Evolutionary conservation across 92 coral and sea anemone genomes (phyloP).

Genomic region (Palythoa caribaeorum): DNA sequence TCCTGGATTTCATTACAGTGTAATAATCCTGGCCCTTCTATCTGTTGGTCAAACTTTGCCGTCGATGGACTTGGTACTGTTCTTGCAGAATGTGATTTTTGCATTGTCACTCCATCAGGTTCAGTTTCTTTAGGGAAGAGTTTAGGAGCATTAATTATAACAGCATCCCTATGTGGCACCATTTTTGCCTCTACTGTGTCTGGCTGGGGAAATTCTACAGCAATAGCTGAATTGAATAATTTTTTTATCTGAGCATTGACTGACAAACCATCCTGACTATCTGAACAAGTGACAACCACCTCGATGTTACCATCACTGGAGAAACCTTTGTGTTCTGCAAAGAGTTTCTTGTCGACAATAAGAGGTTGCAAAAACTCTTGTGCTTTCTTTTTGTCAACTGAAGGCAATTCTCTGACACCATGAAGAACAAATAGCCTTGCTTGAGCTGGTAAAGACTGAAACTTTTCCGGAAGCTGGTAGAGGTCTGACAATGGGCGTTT

Average conservation of each 20-base stretch:
- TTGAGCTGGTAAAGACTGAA: conserved; percentile 47
- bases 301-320: conserved; percentile 24
- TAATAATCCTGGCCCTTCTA: not conserved
- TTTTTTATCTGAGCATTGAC: conserved; percentile 5
- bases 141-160: not conserved
- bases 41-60: not conserved
- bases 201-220: not conserved
- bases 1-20: not conserved
- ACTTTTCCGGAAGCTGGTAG: conserved; percentile 46
- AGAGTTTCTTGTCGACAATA: conserved; percentile 20
- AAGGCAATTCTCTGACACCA: conserved; percentile 3
- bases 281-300: conserved; percentile 22
- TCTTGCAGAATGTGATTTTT: not conserved
- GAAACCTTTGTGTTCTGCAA: conserved; percentile 25
- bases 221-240: not conserved
- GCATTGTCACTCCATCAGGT: not conserved
- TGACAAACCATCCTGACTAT: not conserved
- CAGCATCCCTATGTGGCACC: not conserved
- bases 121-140: not conserved
- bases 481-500: conserved; percentile 27
- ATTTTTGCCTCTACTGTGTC: not conserved
- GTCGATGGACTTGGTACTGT: not conserved
- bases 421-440: conserved; percentile 43
- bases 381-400: not conserved
- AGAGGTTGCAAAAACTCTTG: conserved; percentile 30